These are phyloP conservation scores for Percina caprodes DNA, from an alignment of 2,113 vertebrate species.

Conservation along the genomic window DNA sequence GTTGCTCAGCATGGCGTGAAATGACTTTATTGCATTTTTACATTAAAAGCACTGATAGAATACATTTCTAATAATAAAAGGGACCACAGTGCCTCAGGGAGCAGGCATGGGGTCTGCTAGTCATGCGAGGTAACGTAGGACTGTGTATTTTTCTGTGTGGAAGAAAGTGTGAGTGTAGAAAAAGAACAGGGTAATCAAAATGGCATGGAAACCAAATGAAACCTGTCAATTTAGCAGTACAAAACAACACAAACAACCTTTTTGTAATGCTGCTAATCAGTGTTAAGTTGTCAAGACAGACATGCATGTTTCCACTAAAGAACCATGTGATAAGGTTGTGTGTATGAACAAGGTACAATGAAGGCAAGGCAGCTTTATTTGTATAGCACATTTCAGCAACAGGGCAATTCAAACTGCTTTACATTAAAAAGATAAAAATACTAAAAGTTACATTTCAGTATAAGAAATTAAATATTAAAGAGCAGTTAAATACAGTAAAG, in stretches of 20 bases:
- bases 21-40: slow-evolving; percentile 86
- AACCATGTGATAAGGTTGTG: slow-evolving; percentile 4
- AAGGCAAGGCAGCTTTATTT: neutral
- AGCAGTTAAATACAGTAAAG: too few relatives aligned
- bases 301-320: slow-evolving; percentile 7
- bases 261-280: slow-evolving; percentile 45
- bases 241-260: neutral
- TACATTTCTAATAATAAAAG: slow-evolving; percentile 84
- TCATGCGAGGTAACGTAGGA: slow-evolving; percentile 66
- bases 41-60: slow-evolving; percentile 85
- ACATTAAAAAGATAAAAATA: too few relatives aligned
- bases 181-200: slow-evolving; percentile 67
- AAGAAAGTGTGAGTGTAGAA: slow-evolving; percentile 13
- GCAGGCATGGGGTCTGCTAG: slow-evolving; percentile 74
- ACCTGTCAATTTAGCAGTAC: slow-evolving; percentile 51
- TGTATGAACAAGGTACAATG: slow-evolving; percentile 36
- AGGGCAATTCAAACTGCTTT: too few relatives aligned
- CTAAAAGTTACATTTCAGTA: too few relatives aligned
- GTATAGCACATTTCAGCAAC: too few relatives aligned
- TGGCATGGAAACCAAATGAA: slow-evolving; percentile 63
- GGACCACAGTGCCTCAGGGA: slow-evolving; percentile 73
- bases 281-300: slow-evolving; percentile 16
- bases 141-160: slow-evolving; percentile 31
- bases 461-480: too few relatives aligned
- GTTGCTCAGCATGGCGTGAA: slow-evolving; percentile 86